Base-by-base conservation (phyloP, 92 coral and sea anemone species). In the Paramuricea clavata region DNA sequence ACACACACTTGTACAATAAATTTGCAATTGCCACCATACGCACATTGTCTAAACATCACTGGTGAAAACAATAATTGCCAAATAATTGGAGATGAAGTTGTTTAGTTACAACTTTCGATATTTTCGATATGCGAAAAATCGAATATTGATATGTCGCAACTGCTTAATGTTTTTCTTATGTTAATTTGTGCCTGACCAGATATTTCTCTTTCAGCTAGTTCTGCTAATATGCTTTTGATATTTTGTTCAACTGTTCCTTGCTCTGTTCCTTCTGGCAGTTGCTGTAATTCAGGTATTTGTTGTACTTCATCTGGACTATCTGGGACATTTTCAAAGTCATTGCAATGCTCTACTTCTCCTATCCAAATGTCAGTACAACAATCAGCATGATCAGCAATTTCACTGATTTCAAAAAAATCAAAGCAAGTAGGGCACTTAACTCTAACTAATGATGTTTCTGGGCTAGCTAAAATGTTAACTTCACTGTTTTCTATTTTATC, bases 331-430 rank as follows among this genome's bases (percentile, higher is more conserved):
- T 36, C 42, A 36, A 36, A 36, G 42, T 36, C 42, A 36, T 36
- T 36, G 42, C 42, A 36, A 44, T 69, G 68, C 17, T 68, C 74
- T 68, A 68, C 47, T 26, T 68, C 57, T 32, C 90, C 90, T 39
- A 79, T 67, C 90, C 87, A 82, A 10, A 69, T 74, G 41, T 86
- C 90, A 60, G 86, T 64, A 28, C 86, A 79, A 16, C 69, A 27
- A 79, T 87, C 78, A 60, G 90, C 90, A 52, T 82, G 86, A 52
- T 87, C 83, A 27, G 81, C 80, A 65, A 87, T 87, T 87, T 87
- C 86, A 32, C 23, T 36, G 5, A 77, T 68, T 3, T 19, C 42
- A 68, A 68, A 68, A 10, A 68, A n/a, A 0, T 31, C 42, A 68
- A 68, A 68, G 47, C 74, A 68, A 17, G 74, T 68, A 68, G 74